A percentile compares a stretch with the other conserved stretches of the same genome.
These are phyloP conservation scores for Actinopyga echinites DNA, from an alignment of 53 echinoderm and acorn worm genomes.

Conservation along the genomic window DNA sequence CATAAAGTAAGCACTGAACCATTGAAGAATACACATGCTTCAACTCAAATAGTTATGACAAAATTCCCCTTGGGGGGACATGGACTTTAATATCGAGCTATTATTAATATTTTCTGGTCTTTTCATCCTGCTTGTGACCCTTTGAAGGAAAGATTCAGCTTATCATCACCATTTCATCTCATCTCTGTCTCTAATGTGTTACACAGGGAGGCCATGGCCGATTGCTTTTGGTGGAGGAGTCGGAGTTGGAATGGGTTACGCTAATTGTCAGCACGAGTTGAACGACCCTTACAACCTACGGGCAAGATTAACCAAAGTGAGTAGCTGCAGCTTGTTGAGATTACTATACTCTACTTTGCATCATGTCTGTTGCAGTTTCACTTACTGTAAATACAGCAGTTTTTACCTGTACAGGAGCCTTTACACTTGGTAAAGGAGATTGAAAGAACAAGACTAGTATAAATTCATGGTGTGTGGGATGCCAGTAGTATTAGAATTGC, in stretches of 20 bases:
- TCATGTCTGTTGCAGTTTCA: no score
- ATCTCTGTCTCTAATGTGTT: constrained; percentile 19
- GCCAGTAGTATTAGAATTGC: no score
- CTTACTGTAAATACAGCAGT: neutral
- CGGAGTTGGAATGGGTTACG: constrained; percentile 89
- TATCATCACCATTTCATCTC: neutral
- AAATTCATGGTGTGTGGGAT: no score
- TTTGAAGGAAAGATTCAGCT: neutral
- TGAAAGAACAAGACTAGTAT: no score
- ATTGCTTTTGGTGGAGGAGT: constrained; percentile 84
- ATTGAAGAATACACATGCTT: no score
- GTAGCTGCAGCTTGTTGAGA: neutral
- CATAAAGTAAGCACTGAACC: no score
- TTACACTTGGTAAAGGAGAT: no score
- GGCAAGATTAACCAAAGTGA: constrained; percentile 81
- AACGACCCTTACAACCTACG: constrained; percentile 84
- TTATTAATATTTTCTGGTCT: no score
- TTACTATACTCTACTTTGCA: no score
- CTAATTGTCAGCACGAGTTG: constrained; percentile 90
- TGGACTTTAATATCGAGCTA: no score
- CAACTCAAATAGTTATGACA: no score
- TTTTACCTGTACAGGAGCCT: neutral
- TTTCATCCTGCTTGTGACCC: neutral
- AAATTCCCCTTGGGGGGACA: no score
- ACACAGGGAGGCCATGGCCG: constrained; percentile 91